Evolutionary conservation across 2,797 vertebrate species (phyloP).

Genomic region (Acridotheres tristis): DNA sequence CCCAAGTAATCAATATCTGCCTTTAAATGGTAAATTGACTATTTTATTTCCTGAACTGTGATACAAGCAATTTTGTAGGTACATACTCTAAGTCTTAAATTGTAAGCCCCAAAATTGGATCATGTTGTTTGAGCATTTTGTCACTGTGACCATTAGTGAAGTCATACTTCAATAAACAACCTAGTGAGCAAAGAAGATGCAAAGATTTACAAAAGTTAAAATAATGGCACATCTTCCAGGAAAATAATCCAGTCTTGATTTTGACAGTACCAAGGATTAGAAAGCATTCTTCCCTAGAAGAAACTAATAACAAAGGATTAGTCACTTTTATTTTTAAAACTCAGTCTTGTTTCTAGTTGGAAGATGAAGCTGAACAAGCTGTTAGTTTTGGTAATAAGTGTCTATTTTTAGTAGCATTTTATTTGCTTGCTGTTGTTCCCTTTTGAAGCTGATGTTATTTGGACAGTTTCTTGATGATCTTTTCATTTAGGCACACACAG

Average conservation of each 20-base stretch:
- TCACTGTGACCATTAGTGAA: background rate
- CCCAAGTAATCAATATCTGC: background rate
- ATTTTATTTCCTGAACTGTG: background rate
- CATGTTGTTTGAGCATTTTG: background rate
- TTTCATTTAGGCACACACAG: background rate
- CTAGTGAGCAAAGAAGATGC: background rate
- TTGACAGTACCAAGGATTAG: background rate
- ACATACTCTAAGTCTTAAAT: background rate
- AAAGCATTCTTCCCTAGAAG: background rate
- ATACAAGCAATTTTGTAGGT: background rate
- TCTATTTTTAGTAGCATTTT: background rate
- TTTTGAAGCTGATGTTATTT: background rate
- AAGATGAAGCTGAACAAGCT: background rate
- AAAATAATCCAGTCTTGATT: background rate
- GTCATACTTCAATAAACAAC: background rate
- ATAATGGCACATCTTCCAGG: background rate
- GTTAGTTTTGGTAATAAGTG: background rate
- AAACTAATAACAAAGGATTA: background rate
- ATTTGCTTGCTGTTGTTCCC: background rate
- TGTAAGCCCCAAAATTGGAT: background rate
- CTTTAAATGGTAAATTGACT: background rate
- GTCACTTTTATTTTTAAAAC: background rate
- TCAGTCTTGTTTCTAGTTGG: background rate
- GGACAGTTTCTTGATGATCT: background rate
- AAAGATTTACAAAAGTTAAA: background rate